Conservation (phyloP, 2,113 vertebrate species). For the Amblyopsis rosae region DNA sequence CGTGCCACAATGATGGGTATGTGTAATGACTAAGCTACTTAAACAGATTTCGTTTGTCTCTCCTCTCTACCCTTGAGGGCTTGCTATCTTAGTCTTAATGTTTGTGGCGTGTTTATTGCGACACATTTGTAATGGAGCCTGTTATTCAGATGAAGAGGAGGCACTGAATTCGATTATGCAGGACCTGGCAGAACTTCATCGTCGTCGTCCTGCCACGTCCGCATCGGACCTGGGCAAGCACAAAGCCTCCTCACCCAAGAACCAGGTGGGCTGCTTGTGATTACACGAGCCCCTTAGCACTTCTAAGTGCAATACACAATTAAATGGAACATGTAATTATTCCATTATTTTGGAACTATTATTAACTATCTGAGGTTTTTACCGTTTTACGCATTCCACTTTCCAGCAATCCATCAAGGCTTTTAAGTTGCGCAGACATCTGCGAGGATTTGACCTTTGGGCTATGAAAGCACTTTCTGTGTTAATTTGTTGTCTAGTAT, state of each 20-base stretch:
- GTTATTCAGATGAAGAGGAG: conserved; percentile 88
- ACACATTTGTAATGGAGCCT: neutral
- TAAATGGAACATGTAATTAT: too few relatives aligned
- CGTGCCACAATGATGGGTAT: conserved; percentile 89
- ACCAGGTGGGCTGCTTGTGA: conserved; percentile 83
- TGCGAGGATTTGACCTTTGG: neutral
- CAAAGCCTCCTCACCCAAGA: conserved; percentile 92
- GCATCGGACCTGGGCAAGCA: conserved; percentile 87
- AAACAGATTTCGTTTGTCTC: conserved; percentile 25
- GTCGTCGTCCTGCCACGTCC: conserved; percentile 86
- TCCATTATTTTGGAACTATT: too few relatives aligned
- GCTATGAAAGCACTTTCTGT: neutral
- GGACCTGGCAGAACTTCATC: conserved; percentile 96
- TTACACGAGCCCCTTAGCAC: neutral
- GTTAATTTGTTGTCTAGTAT: too few relatives aligned
- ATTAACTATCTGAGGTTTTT: too few relatives aligned
- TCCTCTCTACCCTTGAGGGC: neutral
- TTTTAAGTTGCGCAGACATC: too few relatives aligned
- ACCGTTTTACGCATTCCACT: too few relatives aligned
- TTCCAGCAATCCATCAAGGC: too few relatives aligned
- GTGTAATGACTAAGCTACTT: conserved; percentile 32
- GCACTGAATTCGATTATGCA: conserved; percentile 98
- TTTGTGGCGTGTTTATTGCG: neutral
- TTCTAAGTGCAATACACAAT: neutral
- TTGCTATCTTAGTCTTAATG: neutral